phyloP scores from a whole-genome alignment of 2,888 invertebrate genomes.

The Drosophila flavopinicola region DNA sequence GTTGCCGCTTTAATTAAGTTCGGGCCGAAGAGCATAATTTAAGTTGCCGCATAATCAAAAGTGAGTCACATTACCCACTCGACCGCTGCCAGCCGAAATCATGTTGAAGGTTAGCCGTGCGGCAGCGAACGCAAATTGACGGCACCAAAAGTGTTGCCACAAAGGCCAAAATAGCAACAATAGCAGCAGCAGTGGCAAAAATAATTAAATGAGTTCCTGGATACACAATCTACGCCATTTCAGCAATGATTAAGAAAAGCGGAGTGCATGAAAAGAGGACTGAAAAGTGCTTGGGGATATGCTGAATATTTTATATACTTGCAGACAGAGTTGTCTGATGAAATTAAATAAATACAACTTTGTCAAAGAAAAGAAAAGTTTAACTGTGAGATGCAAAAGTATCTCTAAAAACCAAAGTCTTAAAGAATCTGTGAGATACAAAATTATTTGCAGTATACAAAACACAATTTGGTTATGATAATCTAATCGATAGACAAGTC shows the following conservation, averaged over 20 bases:
- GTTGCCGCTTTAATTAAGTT: constrained; percentile 65
- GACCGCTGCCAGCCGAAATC: constrained; percentile 25
- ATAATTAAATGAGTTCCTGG: constrained; percentile 15
- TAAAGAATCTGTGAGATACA: too few species aligned
- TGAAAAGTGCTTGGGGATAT: too few species aligned
- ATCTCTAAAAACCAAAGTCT: too few species aligned
- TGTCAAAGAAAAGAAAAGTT: too few species aligned
- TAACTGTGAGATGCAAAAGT: too few species aligned
- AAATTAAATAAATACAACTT: too few species aligned
- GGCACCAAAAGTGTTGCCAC: constrained; percentile 32
- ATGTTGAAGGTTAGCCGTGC: constrained; percentile 53
- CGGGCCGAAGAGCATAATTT: constrained; percentile 49
- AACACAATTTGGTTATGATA: too few species aligned
- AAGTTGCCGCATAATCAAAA: constrained; percentile 56
- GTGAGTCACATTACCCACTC: constrained; percentile 43
- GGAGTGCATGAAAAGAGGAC: constrained; percentile 5
- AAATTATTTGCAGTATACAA: too few species aligned
- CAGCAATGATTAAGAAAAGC: not conserved
- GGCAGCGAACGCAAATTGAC: constrained; percentile 27
- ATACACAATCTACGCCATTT: constrained; percentile 7
- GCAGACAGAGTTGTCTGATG: too few species aligned
- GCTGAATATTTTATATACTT: too few species aligned
- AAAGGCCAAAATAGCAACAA: constrained; percentile 11
- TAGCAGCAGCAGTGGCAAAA: constrained; percentile 5
- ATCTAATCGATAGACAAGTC: too few species aligned